Percentiles rank a stretch among this genome's conserved stretches.
Conservation (phyloP, 1,140 invertebrate genomes). For the Drosophila kohkoa region DNA sequence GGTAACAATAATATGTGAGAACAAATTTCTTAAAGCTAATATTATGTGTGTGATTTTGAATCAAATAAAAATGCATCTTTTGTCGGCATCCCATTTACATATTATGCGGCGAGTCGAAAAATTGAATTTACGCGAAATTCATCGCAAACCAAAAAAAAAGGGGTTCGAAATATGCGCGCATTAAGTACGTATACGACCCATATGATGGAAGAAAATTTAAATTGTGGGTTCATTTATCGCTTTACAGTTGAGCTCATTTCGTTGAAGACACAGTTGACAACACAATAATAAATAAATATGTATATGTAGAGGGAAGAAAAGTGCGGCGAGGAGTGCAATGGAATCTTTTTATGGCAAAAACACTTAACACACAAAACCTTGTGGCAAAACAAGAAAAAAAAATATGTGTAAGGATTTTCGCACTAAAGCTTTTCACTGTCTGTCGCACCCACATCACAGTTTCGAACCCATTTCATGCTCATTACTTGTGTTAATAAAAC, state of each 20-base stretch:
- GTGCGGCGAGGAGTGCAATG: not conserved
- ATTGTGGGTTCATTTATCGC: slow-evolving; percentile 2
- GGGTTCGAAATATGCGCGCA: not conserved
- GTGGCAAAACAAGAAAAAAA: not conserved
- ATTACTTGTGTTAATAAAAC: slow-evolving; percentile 55
- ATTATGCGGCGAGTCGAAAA: not conserved
- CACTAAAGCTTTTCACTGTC: slow-evolving; percentile 22
- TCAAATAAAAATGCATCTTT: no score
- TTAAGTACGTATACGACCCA: slow-evolving; percentile 36
- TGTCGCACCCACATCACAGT: slow-evolving; percentile 32
- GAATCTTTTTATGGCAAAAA: slow-evolving; percentile 39
- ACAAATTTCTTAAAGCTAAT: no score
- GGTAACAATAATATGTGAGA: no score
- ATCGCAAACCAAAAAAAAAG: no score
- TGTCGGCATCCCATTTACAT: not conserved
- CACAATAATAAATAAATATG: slow-evolving; percentile 14
- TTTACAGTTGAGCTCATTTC: not conserved
- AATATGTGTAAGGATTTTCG: slow-evolving; percentile 2
- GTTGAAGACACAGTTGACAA: not conserved
- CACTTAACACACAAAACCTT: slow-evolving; percentile 35
- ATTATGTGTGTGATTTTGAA: no score
- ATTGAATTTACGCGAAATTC: no score
- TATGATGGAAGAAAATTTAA: not conserved
- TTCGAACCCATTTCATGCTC: slow-evolving; percentile 49
- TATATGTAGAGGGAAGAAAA: not conserved